Percentiles rank a stretch among this genome's conserved stretches.
These are phyloP conservation scores for Amphimedon queenslandica DNA, from an alignment of 37 sponge, comb jelly and placozoan species.

Conservation along the genomic window DNA sequence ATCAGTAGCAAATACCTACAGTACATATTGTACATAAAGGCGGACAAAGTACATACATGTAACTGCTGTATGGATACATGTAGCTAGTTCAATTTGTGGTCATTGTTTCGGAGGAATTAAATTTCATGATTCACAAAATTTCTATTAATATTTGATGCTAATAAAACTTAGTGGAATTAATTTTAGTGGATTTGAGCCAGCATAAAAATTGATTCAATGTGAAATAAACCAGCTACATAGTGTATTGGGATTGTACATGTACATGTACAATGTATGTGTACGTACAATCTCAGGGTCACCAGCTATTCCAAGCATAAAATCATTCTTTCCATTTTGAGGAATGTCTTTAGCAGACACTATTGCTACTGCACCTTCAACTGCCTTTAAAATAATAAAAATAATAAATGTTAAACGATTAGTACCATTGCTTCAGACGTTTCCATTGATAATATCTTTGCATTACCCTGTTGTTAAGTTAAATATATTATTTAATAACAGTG, in stretches of 20 bases:
- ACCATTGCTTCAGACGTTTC: slow-evolving; percentile 44
- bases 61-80: too few relatives aligned
- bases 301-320: slow-evolving; percentile 2
- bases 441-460: slow-evolving; percentile 34
- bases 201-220: too few relatives aligned
- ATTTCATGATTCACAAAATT: too few relatives aligned
- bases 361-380: slow-evolving; percentile 28
- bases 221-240: too few relatives aligned
- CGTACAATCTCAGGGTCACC: neutral
- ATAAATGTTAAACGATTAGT: neutral
- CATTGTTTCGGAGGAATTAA: too few relatives aligned
- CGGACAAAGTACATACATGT: too few relatives aligned
- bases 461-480: slow-evolving; percentile 11
- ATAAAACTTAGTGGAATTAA: too few relatives aligned
- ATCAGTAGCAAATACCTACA: slow-evolving; percentile 50
- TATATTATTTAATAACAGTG: neutral
- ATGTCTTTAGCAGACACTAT: slow-evolving; percentile 18
- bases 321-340: neutral
- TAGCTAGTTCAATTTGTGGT: too few relatives aligned
- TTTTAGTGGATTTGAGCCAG: too few relatives aligned
- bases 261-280: too few relatives aligned
- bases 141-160: too few relatives aligned
- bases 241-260: neutral
- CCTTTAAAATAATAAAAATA: neutral
- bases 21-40: too few relatives aligned